phyloP scores from a whole-genome alignment of 1,140 invertebrate genomes.

The Phymastichus coffea region DNA sequence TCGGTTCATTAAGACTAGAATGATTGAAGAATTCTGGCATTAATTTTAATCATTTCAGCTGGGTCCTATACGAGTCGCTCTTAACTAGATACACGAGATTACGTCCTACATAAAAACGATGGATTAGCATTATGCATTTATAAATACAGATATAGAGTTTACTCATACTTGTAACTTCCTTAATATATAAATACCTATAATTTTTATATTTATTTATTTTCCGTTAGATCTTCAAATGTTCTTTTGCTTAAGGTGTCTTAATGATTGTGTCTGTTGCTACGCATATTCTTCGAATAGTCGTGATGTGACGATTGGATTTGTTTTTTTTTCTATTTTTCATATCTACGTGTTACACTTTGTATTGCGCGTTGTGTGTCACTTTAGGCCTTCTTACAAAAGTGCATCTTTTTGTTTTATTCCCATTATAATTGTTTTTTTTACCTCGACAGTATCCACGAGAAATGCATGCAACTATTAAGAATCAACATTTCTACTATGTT shows the following conservation, averaged over 20 bases:
- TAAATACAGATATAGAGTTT: constrained; percentile 29
- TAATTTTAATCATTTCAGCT: constrained; percentile 5
- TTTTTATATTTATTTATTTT: constrained; percentile 16
- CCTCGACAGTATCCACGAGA: constrained; percentile 15
- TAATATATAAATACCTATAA: constrained; percentile 29
- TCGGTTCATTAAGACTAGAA: constrained; percentile 30
- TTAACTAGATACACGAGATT: constrained; percentile 22
- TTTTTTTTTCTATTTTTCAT: constrained; percentile 1
- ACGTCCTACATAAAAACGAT: constrained; percentile 25
- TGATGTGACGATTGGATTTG: background rate
- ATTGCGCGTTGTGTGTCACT: constrained; percentile 19
- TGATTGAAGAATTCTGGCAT: constrained; percentile 25
- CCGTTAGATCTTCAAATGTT: background rate
- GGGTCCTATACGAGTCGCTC: constrained; percentile 14
- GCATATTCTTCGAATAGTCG: background rate
- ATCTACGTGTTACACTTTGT: background rate
- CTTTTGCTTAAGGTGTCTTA: no score
- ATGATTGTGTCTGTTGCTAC: background rate
- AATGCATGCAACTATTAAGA: constrained; percentile 18
- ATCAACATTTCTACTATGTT: background rate
- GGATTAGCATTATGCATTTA: background rate
- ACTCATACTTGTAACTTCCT: constrained; percentile 19
- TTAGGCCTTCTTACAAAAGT: constrained; percentile 28
- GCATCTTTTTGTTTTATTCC: background rate
- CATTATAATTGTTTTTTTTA: background rate